phyloP scores from a whole-genome alignment of 2,797 vertebrate genomes.

The Phaenicophaeus curvirostris region DNA sequence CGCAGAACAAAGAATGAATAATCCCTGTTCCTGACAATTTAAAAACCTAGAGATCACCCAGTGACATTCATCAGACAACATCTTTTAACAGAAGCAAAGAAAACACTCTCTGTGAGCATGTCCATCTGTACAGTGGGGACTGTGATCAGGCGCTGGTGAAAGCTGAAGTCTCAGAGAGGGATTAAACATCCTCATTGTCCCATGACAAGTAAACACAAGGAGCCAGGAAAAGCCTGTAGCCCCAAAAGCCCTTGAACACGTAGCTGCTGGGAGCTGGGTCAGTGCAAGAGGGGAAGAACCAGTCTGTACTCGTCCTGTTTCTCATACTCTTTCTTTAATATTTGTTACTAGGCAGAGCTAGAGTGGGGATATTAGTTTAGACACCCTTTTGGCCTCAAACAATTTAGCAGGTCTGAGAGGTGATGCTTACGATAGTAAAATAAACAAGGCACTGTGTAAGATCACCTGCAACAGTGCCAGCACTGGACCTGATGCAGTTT shows the following conservation, averaged over 20 bases:
- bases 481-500: not conserved
- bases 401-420: not conserved
- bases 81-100: not conserved
- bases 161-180: not conserved
- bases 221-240: not conserved
- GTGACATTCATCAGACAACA: not conserved
- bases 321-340: not conserved
- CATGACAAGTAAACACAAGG: not conserved
- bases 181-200: not conserved
- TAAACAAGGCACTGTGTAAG: not conserved
- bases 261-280: not conserved
- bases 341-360: not conserved
- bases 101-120: not conserved
- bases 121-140: not conserved
- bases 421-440: not conserved
- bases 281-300: not conserved
- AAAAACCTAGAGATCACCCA: not conserved
- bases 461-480: not conserved
- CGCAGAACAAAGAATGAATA: not conserved
- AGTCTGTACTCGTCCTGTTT: slow-evolving; percentile 4
- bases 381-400: not conserved
- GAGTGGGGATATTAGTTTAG: not conserved
- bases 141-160: not conserved
- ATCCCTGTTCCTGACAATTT: not conserved
- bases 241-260: not conserved